Evolutionary conservation across 2,113 vertebrate genomes (phyloP).

Genomic region (Indicator maculatus): DNA sequence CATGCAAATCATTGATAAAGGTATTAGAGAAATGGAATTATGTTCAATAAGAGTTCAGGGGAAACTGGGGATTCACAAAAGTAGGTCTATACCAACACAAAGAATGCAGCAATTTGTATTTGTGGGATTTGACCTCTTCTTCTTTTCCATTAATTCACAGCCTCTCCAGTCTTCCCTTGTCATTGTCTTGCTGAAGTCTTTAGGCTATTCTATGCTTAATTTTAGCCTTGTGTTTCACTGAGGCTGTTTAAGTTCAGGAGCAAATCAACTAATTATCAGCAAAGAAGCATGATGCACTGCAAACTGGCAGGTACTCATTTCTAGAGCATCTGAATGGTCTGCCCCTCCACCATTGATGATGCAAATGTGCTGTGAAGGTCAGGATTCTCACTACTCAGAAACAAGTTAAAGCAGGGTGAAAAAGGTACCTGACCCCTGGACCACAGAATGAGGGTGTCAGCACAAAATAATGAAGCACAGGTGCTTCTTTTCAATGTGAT

Average conservation of each 20-base stretch:
- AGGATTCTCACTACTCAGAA: not conserved
- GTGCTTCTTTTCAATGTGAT: conserved; percentile 5
- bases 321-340: not conserved
- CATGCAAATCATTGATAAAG: not conserved
- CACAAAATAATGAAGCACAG: conserved; percentile 12
- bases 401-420: not conserved
- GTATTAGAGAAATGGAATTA: not conserved
- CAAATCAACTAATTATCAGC: not conserved
- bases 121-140: not conserved
- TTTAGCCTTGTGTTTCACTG: not conserved
- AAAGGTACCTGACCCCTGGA: not conserved
- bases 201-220: not conserved
- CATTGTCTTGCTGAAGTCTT: not conserved
- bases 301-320: not conserved
- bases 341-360: not conserved
- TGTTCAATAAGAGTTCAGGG: not conserved
- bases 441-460: not conserved
- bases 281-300: not conserved
- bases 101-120: not conserved
- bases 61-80: not conserved
- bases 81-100: not conserved
- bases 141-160: not conserved
- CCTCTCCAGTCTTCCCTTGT: not conserved
- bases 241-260: not conserved
- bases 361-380: not conserved